Percentiles rank a stretch among this genome's conserved stretches.
Evolutionary conservation across 2,888 invertebrate genomes (phyloP).

Genomic region (Drosophila leonis): DNA sequence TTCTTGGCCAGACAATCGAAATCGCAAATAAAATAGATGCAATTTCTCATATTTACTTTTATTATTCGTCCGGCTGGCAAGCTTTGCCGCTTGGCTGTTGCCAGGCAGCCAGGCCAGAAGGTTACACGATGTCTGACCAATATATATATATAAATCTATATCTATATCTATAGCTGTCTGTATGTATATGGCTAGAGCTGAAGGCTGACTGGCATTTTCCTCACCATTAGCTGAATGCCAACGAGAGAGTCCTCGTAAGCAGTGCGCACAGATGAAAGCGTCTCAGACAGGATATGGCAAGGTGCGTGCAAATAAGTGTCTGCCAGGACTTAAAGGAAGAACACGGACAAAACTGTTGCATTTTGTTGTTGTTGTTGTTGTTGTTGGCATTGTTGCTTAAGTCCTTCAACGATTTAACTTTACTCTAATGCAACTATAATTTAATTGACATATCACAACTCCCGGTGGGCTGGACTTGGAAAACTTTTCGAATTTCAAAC

Average conservation of each 20-base stretch:
- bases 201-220: slow-evolving; percentile 49
- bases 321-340: slow-evolving; percentile 25
- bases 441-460: slow-evolving; percentile 26
- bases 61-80: slow-evolving; percentile 41
- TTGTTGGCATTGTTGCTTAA: not conserved
- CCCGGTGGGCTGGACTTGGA: slow-evolving; percentile 18
- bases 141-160: slow-evolving; percentile 4
- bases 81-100: slow-evolving; percentile 31
- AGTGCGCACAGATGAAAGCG: slow-evolving; percentile 33
- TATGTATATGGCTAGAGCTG: slow-evolving; percentile 20
- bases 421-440: slow-evolving; percentile 24
- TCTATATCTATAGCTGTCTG: slow-evolving; percentile 1
- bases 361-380: not conserved
- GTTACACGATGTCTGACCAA: slow-evolving; percentile 62
- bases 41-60: slow-evolving; percentile 74
- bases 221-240: slow-evolving; percentile 41
- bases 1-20: slow-evolving; percentile 64
- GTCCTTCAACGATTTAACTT: not conserved
- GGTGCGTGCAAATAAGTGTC: slow-evolving; percentile 57
- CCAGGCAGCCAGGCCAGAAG: slow-evolving; percentile 54
- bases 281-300: slow-evolving; percentile 52
- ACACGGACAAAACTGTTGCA: not conserved
- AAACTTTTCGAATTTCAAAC: slow-evolving; percentile 33
- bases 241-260: slow-evolving; percentile 38
- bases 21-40: slow-evolving; percentile 57